Evolutionary conservation across 2,797 vertebrate species (phyloP).

Genomic region (Hypotaenidia philippensis): DNA sequence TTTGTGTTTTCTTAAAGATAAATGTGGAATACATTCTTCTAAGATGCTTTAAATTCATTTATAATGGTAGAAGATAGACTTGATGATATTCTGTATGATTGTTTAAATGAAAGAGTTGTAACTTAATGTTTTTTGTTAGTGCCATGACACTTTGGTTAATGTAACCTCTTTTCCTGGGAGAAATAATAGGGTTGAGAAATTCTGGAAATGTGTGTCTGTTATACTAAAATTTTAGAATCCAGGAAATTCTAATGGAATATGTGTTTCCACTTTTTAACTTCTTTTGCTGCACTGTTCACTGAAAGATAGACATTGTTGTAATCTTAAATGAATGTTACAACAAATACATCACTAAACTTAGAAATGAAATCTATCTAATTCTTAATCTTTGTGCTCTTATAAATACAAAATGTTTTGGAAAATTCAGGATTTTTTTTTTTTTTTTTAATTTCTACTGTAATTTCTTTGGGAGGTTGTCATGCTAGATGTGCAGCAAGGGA

Average conservation of each 20-base stretch:
- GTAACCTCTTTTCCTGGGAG: neutral
- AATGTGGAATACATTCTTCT: neutral
- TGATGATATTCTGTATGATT: neutral
- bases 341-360: neutral
- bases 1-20: neutral
- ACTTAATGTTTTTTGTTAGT: conserved; percentile 4
- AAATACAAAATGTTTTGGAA: conserved; percentile 31
- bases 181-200: neutral
- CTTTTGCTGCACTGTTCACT: neutral
- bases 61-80: neutral
- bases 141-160: neutral
- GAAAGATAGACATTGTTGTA: neutral
- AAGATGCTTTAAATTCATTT: neutral
- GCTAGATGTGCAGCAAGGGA: neutral
- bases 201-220: neutral
- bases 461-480: neutral
- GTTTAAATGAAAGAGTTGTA: neutral
- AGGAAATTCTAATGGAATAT: neutral
- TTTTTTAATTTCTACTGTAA: neutral
- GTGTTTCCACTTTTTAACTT: neutral
- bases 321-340: neutral
- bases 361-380: neutral
- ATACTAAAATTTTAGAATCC: neutral
- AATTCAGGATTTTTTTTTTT: neutral
- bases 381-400: neutral